Evolutionary conservation across 2,888 invertebrate genomes (phyloP), one percentile per base, ranked within the genome.

Genomic region (Thereva nobilitata): DNA sequence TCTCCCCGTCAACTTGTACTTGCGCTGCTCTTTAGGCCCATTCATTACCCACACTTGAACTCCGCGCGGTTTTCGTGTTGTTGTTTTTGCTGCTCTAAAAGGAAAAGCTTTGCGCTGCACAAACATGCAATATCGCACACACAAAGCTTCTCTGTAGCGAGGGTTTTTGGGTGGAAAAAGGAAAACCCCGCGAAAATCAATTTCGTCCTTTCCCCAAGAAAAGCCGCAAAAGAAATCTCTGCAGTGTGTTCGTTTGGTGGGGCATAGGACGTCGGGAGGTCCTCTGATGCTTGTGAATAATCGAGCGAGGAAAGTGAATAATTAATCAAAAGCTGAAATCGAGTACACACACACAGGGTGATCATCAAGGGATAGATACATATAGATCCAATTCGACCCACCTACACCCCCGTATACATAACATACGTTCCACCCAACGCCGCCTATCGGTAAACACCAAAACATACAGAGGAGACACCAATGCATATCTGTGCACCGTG

Each of bases 231-330:
- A 42, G 50, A 42, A 61, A 50, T 50, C 53, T 34, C 5, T 12
- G 23, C 23, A 23, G 23, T 23, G 23, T 23, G 40, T 40, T 55
- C 23, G 55, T 50, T n/a, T n/a, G 35, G 61, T 61, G 40, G 50
- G 23, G 23, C 23, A 23, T 23, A 23, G 23, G 23, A 23, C 23
- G 23, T 23, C 23, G 23, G 23, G 23, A 23, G 23, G 23, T 23
- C 23, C 23, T n/a, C n/a, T 23, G 23, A 23, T 23, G 23, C 23
- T 23, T 23, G 23, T 64, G 64, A 64, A 64, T 64, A 64, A 64
- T 64, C 64, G 54, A 64, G 54, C 55, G 54, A 54, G 35, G 45
- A 10, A 54, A 23, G 40, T 64, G 64, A 64, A 64, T 64, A 55
- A 64, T 64, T 64, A 55, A 64, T 64, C 64, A 64, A 64, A 64